A percentile compares a stretch with the other conserved stretches of the same genome.
These are phyloP conservation scores for Argya squamiceps DNA, from an alignment of 2,797 vertebrate species.

Conservation along the genomic window DNA sequence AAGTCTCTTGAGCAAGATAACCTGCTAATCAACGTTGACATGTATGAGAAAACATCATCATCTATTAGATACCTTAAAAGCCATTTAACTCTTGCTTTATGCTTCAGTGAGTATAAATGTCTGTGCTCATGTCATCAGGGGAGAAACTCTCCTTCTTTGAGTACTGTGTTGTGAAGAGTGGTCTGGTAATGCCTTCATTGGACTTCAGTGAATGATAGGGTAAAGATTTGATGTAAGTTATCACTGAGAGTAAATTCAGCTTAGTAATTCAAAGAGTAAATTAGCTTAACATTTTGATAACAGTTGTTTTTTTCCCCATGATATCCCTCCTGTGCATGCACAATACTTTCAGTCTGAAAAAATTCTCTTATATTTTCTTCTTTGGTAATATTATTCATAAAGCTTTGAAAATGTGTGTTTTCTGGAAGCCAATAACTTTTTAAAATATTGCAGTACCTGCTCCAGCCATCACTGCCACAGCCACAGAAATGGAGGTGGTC, in stretches of 20 bases:
- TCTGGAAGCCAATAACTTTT: constrained; percentile 48
- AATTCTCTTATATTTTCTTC: not conserved
- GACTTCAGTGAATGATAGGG: not conserved
- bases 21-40: not conserved
- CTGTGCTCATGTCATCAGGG: not conserved
- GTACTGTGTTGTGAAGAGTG: not conserved
- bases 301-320: fast-evolving
- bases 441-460: constrained; percentile 68
- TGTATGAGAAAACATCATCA: not conserved
- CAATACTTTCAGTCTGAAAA: not conserved
- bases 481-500: constrained; percentile 90
- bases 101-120: not conserved
- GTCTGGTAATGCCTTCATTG: not conserved
- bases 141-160: not conserved
- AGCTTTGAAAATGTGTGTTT: not conserved
- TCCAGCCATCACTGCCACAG: constrained; percentile 56
- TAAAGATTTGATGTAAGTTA: not conserved
- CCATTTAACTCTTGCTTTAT: not conserved
- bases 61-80: not conserved
- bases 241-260: not conserved
- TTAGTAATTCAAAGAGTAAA: not conserved
- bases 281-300: not conserved
- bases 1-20: not conserved
- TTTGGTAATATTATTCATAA: not conserved
- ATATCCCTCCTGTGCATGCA: not conserved